Base-by-base conservation (phyloP, 2,888 invertebrate species). In the Hypomecis atomaria region DNA sequence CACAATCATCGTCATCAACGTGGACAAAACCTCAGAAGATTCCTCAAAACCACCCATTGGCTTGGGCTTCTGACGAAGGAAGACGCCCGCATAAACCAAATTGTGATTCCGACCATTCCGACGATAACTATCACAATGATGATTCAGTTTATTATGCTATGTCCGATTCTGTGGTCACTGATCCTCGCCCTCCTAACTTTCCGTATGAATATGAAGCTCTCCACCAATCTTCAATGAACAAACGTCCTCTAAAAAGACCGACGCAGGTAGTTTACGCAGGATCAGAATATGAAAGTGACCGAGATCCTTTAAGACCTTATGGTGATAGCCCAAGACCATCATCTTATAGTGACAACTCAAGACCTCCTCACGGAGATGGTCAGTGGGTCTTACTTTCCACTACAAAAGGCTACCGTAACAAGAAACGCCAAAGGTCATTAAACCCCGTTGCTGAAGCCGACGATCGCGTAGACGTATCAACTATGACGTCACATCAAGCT, bases 361-460 rank as follows among this genome's bases (percentile, higher is more conserved):
- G 95, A 80, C 96, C 96, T 0, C 91, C 94, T 0, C 92, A 93
- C 66, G 95, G 95, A 0, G 95, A 96, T 65, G 96, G 96, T 0
- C 95, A 96, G 73, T 96, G 96, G 96, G 94, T 96, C 2, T 86
- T 96, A 1, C 84, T 96, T 6, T 96, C 96, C 0, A 96, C 96
- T 4, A 96, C 96, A 9, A 96, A 96, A 86, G 96, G 96, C 0
- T 96, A 96, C 77, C 94, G 94, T 65, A 93, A 93, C 59, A 94
- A 87, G 70, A 93, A 89, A 69, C 87, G 90, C 6, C 92, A 93
- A 73, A 82, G 91, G 71, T 90, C 93, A 10, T 72, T 91, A 6
- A 86, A 82, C 55, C 73, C 71, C 55, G 73, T 72, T 13, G 72
- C 81, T 44, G 82, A 83, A 33, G 73, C 81, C 38, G 82, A 83